Evolutionary conservation across 2,888 invertebrate genomes (phyloP), one percentile per base, ranked within the genome.

Genomic region (Lasius fuliginosus): DNA sequence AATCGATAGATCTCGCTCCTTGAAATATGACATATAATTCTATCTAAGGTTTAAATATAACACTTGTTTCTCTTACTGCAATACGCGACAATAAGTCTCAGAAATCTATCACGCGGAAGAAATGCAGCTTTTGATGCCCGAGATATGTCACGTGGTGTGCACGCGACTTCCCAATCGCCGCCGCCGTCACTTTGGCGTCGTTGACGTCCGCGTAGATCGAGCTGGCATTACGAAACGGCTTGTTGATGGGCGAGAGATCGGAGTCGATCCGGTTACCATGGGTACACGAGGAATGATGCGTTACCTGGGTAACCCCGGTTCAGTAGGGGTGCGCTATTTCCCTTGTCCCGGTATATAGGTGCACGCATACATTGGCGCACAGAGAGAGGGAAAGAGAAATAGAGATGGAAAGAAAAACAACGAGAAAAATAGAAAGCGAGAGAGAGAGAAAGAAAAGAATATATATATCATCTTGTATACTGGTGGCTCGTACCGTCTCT

Each of bases 241-340:
- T 91, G 92, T 92, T 92, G 93, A 92, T 90, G 91, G 90, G 88
- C 90, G 89, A 89, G 56, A 77, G 89, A 92, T 91, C 90, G 89
- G 88, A 91, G 89, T 86, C 87, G 86, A 87, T 84, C 65, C 87
- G 92, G 92, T 92, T 93, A 90, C 92, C 92, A 93, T 92, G 91
- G 92, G 92, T 93, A 92, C 92, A 91, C 86, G 88, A 91, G 91
- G 89, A 88, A 92, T 87, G 90, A 91, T 91, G 92, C 91, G 93
- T 93, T 93, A 93, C 93, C 93, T 93, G 93, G 93, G 93, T 91
- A 92, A 93, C 92, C 90, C 89, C 88, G 86, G 82, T 82, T 84
- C 88, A 83, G 85, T 82, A 86, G 86, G 86, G 89, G 83, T 88
- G 85, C 74, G 82, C 74, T 88, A 81, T 73, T 74, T 83, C 86